Percentiles rank a stretch among this genome's conserved stretches.
Conservation (phyloP, 2,797 vertebrate genomes). For the Sebastes itinus region DNA sequence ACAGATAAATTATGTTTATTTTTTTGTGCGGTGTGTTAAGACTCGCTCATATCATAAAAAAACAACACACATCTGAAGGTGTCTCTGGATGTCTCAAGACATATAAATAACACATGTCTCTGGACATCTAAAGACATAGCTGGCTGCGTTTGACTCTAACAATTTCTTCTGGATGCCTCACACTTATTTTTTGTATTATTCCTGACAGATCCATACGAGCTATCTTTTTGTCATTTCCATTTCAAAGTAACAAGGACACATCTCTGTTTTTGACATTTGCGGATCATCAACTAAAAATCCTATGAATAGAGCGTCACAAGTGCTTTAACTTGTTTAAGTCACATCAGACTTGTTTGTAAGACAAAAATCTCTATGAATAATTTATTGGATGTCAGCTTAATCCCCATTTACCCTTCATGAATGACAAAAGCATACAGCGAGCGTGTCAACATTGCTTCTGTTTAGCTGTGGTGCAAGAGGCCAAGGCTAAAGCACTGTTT, state of each 20-base stretch:
- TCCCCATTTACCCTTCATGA: conserved; percentile 59
- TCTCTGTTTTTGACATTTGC: conserved; percentile 53
- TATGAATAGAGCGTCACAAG: conserved; percentile 31
- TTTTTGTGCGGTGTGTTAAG: background rate
- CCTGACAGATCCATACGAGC: conserved; percentile 35
- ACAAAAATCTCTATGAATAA: conserved; percentile 69
- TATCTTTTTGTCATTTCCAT: conserved; percentile 46
- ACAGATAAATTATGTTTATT: background rate
- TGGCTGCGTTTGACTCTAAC: background rate
- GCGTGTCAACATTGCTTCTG: conserved; percentile 20
- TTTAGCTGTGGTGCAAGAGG: conserved; percentile 32
- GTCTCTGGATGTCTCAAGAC: background rate
- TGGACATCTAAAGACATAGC: conserved; percentile 7
- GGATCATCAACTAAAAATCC: conserved; percentile 33
- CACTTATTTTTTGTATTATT: background rate
- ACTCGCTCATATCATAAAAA: background rate
- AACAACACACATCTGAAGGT: background rate
- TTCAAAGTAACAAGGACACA: conserved; percentile 57
- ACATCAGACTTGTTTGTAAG: conserved; percentile 62
- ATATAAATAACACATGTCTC: background rate
- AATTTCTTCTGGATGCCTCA: background rate
- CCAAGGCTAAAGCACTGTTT: conserved; percentile 31
- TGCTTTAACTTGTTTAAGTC: conserved; percentile 64
- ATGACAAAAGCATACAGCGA: conserved; percentile 57
- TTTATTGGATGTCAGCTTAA: conserved; percentile 72